phyloP scores from a whole-genome alignment of 2,888 invertebrate species.

The Lamellibrachia satsuma region DNA sequence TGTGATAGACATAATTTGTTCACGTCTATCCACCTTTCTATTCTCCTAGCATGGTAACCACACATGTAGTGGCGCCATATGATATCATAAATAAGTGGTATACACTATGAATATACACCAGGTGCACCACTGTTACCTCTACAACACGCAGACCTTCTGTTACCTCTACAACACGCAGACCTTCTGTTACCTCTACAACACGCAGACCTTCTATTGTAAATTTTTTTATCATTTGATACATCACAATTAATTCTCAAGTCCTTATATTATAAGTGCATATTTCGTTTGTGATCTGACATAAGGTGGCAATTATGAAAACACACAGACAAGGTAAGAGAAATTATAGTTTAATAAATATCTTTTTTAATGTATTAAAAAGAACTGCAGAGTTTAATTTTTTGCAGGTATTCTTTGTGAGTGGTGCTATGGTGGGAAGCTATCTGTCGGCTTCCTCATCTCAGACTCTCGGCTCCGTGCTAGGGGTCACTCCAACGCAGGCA shows the following conservation, averaged over 20 bases:
- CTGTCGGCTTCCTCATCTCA: conserved; percentile 51
- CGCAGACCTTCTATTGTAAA: neutral
- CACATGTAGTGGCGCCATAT: neutral
- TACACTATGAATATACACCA: neutral
- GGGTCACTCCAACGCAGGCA: conserved; percentile 48
- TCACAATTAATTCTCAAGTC: neutral
- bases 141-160: neutral
- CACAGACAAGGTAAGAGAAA: conserved; percentile 19
- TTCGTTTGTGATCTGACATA: neutral
- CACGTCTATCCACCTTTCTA: too few species aligned
- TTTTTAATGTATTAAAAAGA: neutral
- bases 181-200: neutral
- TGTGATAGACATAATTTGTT: too few species aligned
- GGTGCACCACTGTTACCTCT: neutral
- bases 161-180: neutral
- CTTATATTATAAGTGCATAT: neutral
- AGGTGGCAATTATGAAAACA: neutral
- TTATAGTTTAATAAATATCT: neutral
- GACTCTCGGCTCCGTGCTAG: conserved; percentile 47
- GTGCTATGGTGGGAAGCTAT: conserved; percentile 51
- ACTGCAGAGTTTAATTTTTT: conserved; percentile 27
- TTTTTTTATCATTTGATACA: neutral
- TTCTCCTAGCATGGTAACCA: neutral
- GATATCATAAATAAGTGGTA: neutral
- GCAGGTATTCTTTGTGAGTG: conserved; percentile 54